Evolutionary conservation across 2,113 vertebrate genomes (phyloP), one percentile per base, ranked within the genome.

Genomic region (Cebidichthys violaceus): DNA sequence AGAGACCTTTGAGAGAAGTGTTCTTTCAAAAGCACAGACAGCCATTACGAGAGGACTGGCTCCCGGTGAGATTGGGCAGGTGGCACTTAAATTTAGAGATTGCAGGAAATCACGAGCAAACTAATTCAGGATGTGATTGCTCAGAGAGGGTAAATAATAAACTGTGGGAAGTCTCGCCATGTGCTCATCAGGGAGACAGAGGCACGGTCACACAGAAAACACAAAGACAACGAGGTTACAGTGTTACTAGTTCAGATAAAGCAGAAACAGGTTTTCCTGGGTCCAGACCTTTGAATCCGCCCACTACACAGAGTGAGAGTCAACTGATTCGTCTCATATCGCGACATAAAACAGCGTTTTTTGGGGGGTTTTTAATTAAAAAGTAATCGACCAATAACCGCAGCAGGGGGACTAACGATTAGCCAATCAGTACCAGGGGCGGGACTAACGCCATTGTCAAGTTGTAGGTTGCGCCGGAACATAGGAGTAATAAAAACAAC

Each of bases 111-210:
- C 29, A 67, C 45, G 11, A 78, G 69, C 47, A 70, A 64, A 80
- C 59, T 80, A 82, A 79, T 71, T 86, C 66, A 22, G 50, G 69
- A 41, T 27, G 65, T 45, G 64, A 88, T 81, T 75, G 57, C 77
- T 69, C 31, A 29, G 43, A 62, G 43, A 66, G 47, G 39, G 59
- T 70, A 78, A 86, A 75, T 83, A 31, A 24, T 55, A 57, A 60
- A 68, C 73, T 35, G 66, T 43, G 60, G 70, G 81, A 50, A 69
- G 55, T 74, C 69, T 74, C 73, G 37, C 37, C 59, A 37, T 66
- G 75, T 47, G 52, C 31, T 83, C 54, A 70, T 76, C 61, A 61
- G 60, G 29, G 8, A 39, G 50, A 33, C 24, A 35, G 67, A 45
- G 10, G 45, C 11, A 24, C 35, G 29, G 35, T 9, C 37, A 65